Base-by-base conservation (phyloP, 2,113 vertebrate species). In the Python bivittatus region DNA sequence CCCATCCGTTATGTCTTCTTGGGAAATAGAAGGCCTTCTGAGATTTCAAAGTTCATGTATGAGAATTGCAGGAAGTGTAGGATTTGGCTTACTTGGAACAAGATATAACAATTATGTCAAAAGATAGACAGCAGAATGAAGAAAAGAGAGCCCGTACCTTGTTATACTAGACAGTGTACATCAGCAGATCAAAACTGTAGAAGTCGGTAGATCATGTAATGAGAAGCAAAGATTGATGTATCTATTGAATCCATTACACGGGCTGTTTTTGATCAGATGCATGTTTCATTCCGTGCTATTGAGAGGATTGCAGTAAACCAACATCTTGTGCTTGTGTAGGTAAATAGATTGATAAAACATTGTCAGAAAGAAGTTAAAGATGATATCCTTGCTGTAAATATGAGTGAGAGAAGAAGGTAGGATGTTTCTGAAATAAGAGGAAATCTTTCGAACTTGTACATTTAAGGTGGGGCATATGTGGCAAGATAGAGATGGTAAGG, bases 231-330 rank as follows among this genome's bases (percentile, higher is more conserved):
- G 23, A 0, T 6, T 29, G 23, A 1, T 6, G 52, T 8, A 0
- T 58, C 6, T 83, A 0, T 20, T 57, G 1, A 10, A 5, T 1
- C 10, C 0, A 90, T 1, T 89, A 2, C 0, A 0, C 58, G 0
- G 0, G 8, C 4, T 6, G 88, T 56, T 25, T 93, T 0, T 23
- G 0, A 44, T 4, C n/a, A 38, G 0, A 0, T 0, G 54, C 0
- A 2, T 17, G 0, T 33, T 64, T 89, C 54, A 20, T 52, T 6
- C 13, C 29, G 29, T 23, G 27, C 6, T 84, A 83, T 91, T 38
- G 89, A 20, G 7, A 0, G 56, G 1, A 53, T 90, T 12, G 52
- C 64, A 42, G 1, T 64, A 0, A 23, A 15, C 54, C 85, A 0
- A 1, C 0, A 0, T 1, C 48, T 33, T 58, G 17, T 4, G 0